Percentiles rank a stretch among this genome's conserved stretches.
Evolutionary conservation across 2,113 vertebrate species (phyloP).

Genomic region (Hemichromis elongatus): DNA sequence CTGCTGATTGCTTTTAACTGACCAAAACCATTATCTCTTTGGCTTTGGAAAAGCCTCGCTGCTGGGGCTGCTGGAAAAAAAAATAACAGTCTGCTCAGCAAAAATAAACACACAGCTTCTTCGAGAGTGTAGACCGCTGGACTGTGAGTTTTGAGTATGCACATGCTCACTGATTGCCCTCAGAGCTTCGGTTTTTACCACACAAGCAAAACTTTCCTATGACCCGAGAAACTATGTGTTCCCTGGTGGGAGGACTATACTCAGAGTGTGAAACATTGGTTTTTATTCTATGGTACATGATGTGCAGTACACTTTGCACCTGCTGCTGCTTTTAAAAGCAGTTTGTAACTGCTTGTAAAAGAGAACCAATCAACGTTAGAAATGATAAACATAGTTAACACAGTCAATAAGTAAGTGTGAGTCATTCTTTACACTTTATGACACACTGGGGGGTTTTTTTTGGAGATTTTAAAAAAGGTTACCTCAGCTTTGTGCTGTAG

Average conservation of each 20-base stretch:
- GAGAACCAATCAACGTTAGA: neutral
- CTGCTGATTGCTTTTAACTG: neutral
- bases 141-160: neutral
- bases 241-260: neutral
- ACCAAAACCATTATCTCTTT: neutral
- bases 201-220: constrained; percentile 31
- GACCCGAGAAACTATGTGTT: constrained; percentile 12
- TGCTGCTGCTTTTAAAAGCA: neutral
- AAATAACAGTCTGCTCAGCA: constrained; percentile 13
- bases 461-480: neutral
- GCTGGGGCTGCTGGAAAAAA: constrained; percentile 10
- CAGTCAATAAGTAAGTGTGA: neutral
- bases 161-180: neutral
- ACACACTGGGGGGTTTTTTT: neutral
- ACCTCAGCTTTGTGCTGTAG: neutral
- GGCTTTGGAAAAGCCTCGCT: constrained; percentile 9
- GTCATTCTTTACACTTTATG: neutral
- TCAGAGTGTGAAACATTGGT: neutral
- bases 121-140: neutral
- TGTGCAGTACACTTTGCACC: neutral
- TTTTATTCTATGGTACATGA: neutral
- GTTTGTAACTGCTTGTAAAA: neutral
- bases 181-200: constrained; percentile 4
- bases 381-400: neutral
- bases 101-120: constrained; percentile 5